These are phyloP conservation scores for Craseonycteris thonglongyai DNA, from an alignment of 2,113 vertebrate species.

Conservation along the genomic window DNA sequence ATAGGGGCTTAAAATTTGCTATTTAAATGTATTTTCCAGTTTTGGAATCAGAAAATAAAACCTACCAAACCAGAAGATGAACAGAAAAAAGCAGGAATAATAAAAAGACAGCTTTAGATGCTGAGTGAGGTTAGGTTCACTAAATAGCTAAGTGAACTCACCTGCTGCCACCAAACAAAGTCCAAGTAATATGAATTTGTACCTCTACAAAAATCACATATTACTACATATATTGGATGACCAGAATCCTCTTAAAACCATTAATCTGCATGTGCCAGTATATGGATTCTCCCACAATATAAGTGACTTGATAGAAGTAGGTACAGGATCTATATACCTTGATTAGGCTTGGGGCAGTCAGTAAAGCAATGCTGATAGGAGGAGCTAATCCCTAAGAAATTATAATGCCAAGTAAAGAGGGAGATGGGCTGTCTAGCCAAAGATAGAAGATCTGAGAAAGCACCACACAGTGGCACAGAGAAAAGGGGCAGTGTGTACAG, in stretches of 20 bases:
- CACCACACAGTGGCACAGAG: neutral
- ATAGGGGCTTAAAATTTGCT: neutral
- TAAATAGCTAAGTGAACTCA: neutral
- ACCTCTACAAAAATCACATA: neutral
- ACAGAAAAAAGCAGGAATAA: constrained; percentile 3
- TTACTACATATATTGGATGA: neutral
- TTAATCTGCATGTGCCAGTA: neutral
- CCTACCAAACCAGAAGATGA: neutral
- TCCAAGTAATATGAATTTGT: neutral
- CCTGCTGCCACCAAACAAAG: neutral
- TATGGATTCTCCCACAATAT: neutral
- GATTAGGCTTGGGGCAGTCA: neutral
- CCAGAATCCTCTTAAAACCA: neutral
- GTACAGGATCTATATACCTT: neutral
- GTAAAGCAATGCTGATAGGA: neutral
- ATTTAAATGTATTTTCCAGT: neutral
- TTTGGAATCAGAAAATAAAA: constrained; percentile 15
- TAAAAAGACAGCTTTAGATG: neutral
- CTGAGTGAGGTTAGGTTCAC: neutral
- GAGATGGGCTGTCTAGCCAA: neutral
- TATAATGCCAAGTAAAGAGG: neutral
- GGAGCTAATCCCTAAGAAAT: neutral
- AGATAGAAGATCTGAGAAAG: neutral
- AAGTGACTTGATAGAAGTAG: neutral
- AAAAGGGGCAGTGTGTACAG: too few species aligned